A percentile compares a stretch with the other conserved stretches of the same genome.
Conservation (phyloP, 2,797 vertebrate species). For the Megalops cyprinoides region DNA sequence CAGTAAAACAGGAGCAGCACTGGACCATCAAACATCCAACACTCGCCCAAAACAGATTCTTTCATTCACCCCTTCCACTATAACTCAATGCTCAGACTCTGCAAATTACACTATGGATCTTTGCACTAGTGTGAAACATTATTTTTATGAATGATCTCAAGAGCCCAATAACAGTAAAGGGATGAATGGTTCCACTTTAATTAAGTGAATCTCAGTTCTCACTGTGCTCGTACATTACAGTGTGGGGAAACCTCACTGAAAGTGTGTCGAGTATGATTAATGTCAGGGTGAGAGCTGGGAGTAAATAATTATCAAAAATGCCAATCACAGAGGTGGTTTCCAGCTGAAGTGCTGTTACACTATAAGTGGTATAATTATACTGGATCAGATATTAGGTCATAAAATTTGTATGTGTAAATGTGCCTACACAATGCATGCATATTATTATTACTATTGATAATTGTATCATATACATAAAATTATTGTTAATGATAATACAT, state of each 20-base stretch:
- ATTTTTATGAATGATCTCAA: constrained; percentile 3
- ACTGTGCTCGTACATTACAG: neutral
- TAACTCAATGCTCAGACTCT: too few species aligned
- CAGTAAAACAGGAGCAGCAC: neutral
- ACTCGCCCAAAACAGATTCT: neutral
- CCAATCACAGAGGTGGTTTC: neutral
- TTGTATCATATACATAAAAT: too few species aligned
- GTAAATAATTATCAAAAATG: neutral
- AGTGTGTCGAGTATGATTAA: neutral
- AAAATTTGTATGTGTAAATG: too few species aligned
- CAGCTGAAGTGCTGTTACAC: too few species aligned
- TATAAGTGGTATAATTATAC: too few species aligned
- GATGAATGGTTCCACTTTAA: neutral
- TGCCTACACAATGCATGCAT: too few species aligned
- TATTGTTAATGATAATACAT: too few species aligned
- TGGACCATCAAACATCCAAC: neutral
- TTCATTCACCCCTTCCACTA: too few species aligned
- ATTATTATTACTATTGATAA: too few species aligned
- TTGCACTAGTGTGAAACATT: neutral
- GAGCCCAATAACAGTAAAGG: neutral
- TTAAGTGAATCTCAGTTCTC: neutral
- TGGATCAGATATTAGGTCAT: too few species aligned
- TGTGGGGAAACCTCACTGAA: neutral
- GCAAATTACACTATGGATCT: neutral
- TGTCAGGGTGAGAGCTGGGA: neutral